Conservation (phyloP, 2,113 vertebrate species). For the Strigops habroptila region DNA sequence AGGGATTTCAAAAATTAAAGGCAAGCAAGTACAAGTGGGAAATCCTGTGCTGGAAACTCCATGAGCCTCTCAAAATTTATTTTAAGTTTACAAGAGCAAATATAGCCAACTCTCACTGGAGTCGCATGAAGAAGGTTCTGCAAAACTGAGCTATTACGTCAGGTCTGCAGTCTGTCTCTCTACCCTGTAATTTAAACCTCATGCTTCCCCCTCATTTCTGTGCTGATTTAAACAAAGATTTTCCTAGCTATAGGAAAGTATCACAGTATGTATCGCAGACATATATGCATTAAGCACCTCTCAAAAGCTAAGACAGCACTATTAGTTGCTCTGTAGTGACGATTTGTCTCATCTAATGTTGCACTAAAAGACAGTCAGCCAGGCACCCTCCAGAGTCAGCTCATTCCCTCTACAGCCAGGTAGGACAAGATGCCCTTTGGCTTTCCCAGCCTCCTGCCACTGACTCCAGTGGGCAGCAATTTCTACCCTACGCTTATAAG, state of each 20-base stretch:
- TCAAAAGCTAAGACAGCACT: not conserved
- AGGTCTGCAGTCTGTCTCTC: conserved; percentile 57
- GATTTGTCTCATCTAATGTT: not conserved
- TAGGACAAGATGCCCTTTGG: not conserved
- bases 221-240: conserved; percentile 19
- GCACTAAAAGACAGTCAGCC: not conserved
- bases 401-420: not conserved
- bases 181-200: conserved; percentile 60
- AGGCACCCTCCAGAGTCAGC: not conserved
- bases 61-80: not conserved
- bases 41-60: not conserved
- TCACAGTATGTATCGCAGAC: not conserved
- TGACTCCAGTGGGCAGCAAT: not conserved
- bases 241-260: conserved; percentile 16
- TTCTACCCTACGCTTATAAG: not conserved
- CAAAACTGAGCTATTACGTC: conserved; percentile 54
- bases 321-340: not conserved
- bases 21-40: not conserved
- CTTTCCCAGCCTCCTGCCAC: not conserved
- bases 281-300: not conserved
- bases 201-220: conserved; percentile 21
- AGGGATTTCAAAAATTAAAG: not conserved
- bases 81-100: conserved; percentile 19
- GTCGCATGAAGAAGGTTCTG: conserved; percentile 35
- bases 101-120: conserved; percentile 42